Evolutionary conservation across 2,888 invertebrate genomes (phyloP).

Genomic region (Trichopria drosophilae): DNA sequence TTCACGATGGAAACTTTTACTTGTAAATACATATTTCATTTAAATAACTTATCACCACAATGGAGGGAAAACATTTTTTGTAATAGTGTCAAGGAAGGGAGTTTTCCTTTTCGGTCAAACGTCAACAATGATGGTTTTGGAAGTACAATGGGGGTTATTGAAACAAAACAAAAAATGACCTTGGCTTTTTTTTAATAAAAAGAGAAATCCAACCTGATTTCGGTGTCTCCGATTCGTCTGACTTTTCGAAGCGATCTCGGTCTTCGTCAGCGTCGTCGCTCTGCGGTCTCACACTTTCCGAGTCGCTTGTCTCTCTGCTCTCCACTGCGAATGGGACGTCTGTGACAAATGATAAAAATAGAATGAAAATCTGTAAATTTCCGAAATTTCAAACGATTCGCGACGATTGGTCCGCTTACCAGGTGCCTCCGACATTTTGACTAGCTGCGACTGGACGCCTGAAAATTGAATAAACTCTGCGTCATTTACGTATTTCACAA

Average conservation of each 20-base stretch:
- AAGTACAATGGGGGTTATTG: too few species aligned
- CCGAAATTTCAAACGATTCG: conserved; percentile 6
- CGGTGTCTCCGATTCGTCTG: conserved; percentile 31
- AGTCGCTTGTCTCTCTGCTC: conserved; percentile 36
- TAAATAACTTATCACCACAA: too few species aligned
- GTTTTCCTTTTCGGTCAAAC: too few species aligned
- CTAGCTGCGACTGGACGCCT: conserved; percentile 42
- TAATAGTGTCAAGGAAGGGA: too few species aligned
- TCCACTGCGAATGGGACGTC: conserved; percentile 34
- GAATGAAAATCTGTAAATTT: too few species aligned
- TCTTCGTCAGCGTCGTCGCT: conserved; percentile 36
- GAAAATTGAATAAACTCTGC: conserved; percentile 26
- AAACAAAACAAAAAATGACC: too few species aligned
- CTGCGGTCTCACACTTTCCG: conserved; percentile 38
- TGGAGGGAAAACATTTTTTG: too few species aligned
- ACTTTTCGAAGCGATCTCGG: conserved; percentile 33
- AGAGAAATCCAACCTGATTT: conserved; percentile 40
- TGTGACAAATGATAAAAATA: too few species aligned
- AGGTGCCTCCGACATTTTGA: conserved; percentile 53
- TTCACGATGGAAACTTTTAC: too few species aligned
- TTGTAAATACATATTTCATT: too few species aligned
- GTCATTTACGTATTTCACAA: too few species aligned
- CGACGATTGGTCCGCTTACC: conserved; percentile 41
- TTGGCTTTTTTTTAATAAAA: conserved; percentile 1
- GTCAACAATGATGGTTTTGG: too few species aligned